These are phyloP conservation scores for Troides helena DNA, from an alignment of 2,888 invertebrate species.

Conservation along the genomic window DNA sequence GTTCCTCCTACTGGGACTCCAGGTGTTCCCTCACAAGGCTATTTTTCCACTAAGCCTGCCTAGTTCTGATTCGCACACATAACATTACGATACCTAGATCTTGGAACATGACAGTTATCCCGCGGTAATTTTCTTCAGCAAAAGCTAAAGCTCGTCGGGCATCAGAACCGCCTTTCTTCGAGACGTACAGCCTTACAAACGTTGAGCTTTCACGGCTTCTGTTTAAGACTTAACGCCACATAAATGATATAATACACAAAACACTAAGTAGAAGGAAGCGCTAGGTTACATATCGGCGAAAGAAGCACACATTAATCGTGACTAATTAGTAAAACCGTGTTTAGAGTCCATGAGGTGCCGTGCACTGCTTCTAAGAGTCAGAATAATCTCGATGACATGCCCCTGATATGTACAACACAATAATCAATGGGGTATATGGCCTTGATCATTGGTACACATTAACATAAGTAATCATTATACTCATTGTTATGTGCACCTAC, in stretches of 20 bases:
- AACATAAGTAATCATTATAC: neutral
- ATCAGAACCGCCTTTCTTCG: too few species aligned
- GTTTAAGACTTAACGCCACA: slow-evolving; percentile 26
- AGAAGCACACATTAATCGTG: slow-evolving; percentile 27
- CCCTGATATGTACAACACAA: slow-evolving; percentile 25
- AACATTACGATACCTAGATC: too few species aligned
- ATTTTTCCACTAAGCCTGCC: too few species aligned
- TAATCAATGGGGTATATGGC: slow-evolving; percentile 1
- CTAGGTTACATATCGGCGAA: slow-evolving; percentile 40
- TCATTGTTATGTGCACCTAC: slow-evolving; percentile 19
- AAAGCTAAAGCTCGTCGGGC: too few species aligned
- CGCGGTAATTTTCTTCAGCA: too few species aligned
- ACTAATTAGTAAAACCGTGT: slow-evolving; percentile 28
- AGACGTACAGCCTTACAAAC: too few species aligned
- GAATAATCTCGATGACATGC: slow-evolving; percentile 36
- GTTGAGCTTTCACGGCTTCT: too few species aligned
- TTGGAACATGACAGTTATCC: too few species aligned
- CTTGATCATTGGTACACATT: slow-evolving; percentile 11
- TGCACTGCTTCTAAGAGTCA: slow-evolving; percentile 48
- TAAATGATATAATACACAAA: slow-evolving; percentile 39
- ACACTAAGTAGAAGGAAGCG: slow-evolving; percentile 21
- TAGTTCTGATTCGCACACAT: too few species aligned
- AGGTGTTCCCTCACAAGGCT: too few species aligned
- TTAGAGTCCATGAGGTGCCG: slow-evolving; percentile 50
- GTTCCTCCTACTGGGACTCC: too few species aligned